These are phyloP conservation scores for Hydrocynus forskahlii DNA, from an alignment of 2,797 vertebrate genomes.

Conservation along the genomic window DNA sequence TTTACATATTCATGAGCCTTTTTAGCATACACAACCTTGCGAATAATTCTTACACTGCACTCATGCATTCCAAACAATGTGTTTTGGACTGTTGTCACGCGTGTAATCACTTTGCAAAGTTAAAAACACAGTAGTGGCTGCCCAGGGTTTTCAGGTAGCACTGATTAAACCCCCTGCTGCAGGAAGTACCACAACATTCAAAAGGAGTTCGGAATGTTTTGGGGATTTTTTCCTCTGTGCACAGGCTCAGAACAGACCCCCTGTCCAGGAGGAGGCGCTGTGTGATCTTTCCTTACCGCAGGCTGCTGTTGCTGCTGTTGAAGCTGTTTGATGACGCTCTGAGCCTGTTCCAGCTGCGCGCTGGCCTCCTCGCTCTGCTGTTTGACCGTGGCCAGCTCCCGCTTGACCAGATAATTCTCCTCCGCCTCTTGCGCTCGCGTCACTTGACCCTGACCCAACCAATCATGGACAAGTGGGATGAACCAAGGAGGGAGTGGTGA, in stretches of 20 bases:
- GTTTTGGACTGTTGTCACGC: constrained; percentile 68
- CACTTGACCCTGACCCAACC: constrained; percentile 94
- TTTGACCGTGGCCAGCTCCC: constrained; percentile 98
- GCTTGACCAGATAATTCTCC: constrained; percentile 99
- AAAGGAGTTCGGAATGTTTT: constrained; percentile 29
- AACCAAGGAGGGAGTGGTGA: constrained; percentile 64
- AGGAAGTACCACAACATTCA: not conserved
- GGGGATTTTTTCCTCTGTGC: constrained; percentile 1
- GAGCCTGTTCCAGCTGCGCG: constrained; percentile 94
- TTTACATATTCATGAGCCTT: constrained; percentile 61
- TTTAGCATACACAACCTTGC: constrained; percentile 53
- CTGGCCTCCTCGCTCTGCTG: constrained; percentile 94
- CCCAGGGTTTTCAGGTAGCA: constrained; percentile 43
- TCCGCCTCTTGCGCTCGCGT: constrained; percentile 99
- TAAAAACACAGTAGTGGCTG: constrained; percentile 29
- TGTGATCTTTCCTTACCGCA: constrained; percentile 88
- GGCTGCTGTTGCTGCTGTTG: constrained; percentile 85
- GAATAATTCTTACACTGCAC: constrained; percentile 44
- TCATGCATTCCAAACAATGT: constrained; percentile 35
- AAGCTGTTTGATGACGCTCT: constrained; percentile 91
- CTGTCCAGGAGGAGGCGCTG: constrained; percentile 43
- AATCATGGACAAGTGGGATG: constrained; percentile 62
- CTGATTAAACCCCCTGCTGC: not conserved
- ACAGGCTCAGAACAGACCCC: constrained; percentile 36
- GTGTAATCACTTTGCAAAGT: constrained; percentile 58